Percentiles rank a stretch among this genome's conserved stretches.
phyloP scores from a whole-genome alignment of 2,797 vertebrate genomes.

The Protosalanx chinensis region DNA sequence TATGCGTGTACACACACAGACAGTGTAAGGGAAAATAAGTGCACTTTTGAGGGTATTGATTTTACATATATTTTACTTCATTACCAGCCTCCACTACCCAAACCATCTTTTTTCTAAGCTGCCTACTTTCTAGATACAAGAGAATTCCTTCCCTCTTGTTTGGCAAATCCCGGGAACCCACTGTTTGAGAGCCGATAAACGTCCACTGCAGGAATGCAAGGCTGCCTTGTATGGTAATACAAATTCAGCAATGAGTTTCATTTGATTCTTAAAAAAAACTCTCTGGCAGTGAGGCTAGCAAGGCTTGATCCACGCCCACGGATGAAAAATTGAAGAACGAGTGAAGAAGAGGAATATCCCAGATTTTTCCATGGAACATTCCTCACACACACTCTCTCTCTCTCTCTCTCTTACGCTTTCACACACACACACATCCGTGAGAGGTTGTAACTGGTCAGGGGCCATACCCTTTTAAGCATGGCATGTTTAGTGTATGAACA shows the following conservation, averaged over 20 bases:
- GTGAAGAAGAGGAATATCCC: conserved; percentile 15
- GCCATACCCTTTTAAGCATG: conserved; percentile 3
- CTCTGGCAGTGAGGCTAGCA: conserved; percentile 8
- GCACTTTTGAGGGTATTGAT: too few relatives aligned
- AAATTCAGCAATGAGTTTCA: conserved; percentile 45
- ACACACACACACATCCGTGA: conserved; percentile 17
- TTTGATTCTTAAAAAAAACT: conserved; percentile 34
- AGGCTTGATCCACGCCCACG: conserved; percentile 31
- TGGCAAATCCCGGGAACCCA: conserved; percentile 65
- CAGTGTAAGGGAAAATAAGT: too few relatives aligned
- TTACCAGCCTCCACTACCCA: too few relatives aligned
- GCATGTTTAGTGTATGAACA: conserved; percentile 7
- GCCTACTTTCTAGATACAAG: conserved; percentile 53
- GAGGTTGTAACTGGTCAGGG: conserved; percentile 15
- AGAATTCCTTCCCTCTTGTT: conserved; percentile 69
- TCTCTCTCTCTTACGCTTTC: not conserved
- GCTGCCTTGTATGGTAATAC: conserved; percentile 83
- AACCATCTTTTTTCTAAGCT: conserved; percentile 3
- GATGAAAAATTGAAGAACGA: not conserved
- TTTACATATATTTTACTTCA: too few relatives aligned
- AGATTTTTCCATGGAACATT: conserved; percentile 6
- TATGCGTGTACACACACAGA: too few relatives aligned
- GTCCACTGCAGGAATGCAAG: conserved; percentile 69
- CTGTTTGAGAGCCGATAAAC: conserved; percentile 73
- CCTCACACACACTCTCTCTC: not conserved